Base-by-base conservation (phyloP, 1,140 invertebrate genomes). In the Anastrepha obliqua region DNA sequence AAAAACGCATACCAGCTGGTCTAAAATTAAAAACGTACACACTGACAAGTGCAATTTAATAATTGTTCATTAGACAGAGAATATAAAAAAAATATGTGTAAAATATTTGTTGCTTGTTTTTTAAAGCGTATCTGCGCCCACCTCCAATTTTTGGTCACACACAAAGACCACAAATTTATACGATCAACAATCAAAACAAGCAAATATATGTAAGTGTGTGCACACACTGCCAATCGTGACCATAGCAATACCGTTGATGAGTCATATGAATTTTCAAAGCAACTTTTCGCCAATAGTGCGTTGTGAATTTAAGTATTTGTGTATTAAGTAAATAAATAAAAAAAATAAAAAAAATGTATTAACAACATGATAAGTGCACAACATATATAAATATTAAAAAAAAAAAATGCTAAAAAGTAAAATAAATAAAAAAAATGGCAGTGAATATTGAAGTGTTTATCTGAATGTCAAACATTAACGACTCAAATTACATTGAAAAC, bases 401-500 rank as follows among this genome's bases (percentile, higher is more conserved):
- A 15, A 62, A 62, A 62, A 62, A 62, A 62, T 62, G 4, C 9
- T 62, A n/a, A 62, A 17, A 62, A 62, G 5, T 17, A 62, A 62
- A 62, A 62, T 13, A 62, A 62, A 9, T 2, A 62, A 17, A 62
- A 62, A 62, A 62, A 62, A 15, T 62, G 15, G 20, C 20, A 2
- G 9, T n/a, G 74, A 1, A 81, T 29, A 81, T 20, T 74, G 67
- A 74, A 81, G n/a, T 81, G 47, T 55, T 81, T 81, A 55, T n/a
- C 47, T 20, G 74, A n/a, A 81, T 55, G 47, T 55, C 47, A 29
- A 29, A 81, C 47, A 81, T 58, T 81, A 39, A 81, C 74, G 20
- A 58, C 74, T 81, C 47, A 81, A 81, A 81, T 81, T 81, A 81
- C 74, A 81, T 55, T 8, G 44, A 13, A 20, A 55, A 81, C 13